phyloP scores from a whole-genome alignment of 2,797 vertebrate species.

The Tangara arthus region DNA sequence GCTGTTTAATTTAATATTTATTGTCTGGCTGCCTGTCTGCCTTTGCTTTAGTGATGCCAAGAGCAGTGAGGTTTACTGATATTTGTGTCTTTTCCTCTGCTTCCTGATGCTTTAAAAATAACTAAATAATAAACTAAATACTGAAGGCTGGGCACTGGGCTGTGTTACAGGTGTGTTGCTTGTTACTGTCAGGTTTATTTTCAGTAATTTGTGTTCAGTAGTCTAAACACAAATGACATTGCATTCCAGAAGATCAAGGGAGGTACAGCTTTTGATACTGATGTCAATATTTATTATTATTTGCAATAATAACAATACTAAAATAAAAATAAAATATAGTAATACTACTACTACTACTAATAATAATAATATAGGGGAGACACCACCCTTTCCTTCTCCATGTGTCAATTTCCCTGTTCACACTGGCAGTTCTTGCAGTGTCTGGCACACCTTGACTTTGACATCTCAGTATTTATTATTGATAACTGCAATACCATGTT shows the following conservation, averaged over 20 bases:
- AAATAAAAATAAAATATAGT: too few relatives aligned
- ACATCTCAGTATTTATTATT: neutral
- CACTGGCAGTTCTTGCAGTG: neutral
- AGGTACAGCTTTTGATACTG: neutral
- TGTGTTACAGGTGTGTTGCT: neutral
- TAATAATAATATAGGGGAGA: neutral
- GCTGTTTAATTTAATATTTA: constrained; percentile 48
- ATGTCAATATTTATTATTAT: too few relatives aligned
- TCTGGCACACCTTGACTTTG: neutral
- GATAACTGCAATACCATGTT: neutral
- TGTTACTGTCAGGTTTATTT: neutral
- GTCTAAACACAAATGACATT: neutral
- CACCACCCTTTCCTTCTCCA: neutral
- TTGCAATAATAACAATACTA: neutral
- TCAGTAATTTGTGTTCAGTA: neutral
- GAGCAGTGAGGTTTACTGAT: neutral
- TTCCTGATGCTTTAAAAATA: neutral
- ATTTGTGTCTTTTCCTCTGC: neutral
- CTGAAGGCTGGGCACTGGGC: neutral
- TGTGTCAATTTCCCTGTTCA: neutral
- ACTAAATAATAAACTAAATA: neutral
- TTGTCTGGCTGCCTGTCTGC: neutral
- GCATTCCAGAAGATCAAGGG: neutral
- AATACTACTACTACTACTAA: neutral
- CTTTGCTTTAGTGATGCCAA: neutral